Conservation (phyloP, 2,797 vertebrate species). For the Semotilus atromaculatus region DNA sequence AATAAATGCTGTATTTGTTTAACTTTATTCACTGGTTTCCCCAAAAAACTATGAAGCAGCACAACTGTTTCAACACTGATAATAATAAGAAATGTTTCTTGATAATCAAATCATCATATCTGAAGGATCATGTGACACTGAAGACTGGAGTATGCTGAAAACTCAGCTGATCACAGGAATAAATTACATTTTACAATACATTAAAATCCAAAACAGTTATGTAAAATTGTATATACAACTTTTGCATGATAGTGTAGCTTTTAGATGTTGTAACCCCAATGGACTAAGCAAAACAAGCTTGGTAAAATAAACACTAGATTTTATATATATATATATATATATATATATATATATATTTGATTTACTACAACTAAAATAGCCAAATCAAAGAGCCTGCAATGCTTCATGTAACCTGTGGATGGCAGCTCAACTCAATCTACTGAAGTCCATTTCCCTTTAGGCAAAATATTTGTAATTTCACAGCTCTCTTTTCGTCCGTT, state of each 20-base stretch:
- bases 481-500: not conserved
- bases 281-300: not conserved
- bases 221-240: not conserved
- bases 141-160: not conserved
- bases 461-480: not conserved
- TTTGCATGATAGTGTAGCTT: not conserved
- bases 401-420: conserved; percentile 55
- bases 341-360: too few species aligned
- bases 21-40: not conserved
- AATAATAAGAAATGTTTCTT: not conserved
- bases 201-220: too few species aligned
- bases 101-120: not conserved
- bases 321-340: too few species aligned
- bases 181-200: too few species aligned
- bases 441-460: not conserved
- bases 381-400: conserved; percentile 26
- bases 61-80: not conserved
- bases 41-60: not conserved
- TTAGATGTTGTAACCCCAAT: not conserved
- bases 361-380: too few species aligned
- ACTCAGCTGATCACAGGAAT: not conserved
- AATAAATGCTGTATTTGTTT: not conserved
- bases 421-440: conserved; percentile 48
- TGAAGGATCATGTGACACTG: not conserved
- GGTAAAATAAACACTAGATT: not conserved